phyloP scores from a whole-genome alignment of 2,797 vertebrate species.

The Benthosema pterotum region DNA sequence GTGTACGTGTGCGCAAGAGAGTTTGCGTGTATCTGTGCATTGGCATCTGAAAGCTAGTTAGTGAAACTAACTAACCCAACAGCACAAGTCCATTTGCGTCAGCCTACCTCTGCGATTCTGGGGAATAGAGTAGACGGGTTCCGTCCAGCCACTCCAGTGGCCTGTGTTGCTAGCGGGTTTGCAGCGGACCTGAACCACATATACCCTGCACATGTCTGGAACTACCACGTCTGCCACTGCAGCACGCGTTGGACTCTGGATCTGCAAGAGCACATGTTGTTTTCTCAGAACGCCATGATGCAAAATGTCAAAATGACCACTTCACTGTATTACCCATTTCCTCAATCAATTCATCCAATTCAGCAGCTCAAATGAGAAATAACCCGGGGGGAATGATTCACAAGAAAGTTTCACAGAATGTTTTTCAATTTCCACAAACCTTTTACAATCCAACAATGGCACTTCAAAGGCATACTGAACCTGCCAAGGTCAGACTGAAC shows the following conservation, averaged over 20 bases:
- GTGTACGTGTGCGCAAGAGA: not conserved
- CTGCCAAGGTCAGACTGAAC: constrained; percentile 12
- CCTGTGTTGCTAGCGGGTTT: constrained; percentile 68
- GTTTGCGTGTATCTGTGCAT: not conserved
- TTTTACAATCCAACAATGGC: constrained; percentile 3
- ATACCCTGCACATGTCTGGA: constrained; percentile 79
- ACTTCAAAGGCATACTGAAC: not conserved
- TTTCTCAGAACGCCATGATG: not conserved
- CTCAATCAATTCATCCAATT: not conserved
- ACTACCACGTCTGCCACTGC: constrained; percentile 61
- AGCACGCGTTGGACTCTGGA: constrained; percentile 61
- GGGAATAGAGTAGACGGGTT: constrained; percentile 68
- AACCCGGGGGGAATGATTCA: not conserved
- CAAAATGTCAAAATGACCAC: not conserved
- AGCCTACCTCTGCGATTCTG: constrained; percentile 84
- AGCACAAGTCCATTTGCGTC: not conserved
- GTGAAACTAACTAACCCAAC: not conserved
- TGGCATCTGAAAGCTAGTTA: no score
- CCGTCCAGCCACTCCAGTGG: constrained; percentile 92
- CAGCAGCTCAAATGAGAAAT: not conserved
- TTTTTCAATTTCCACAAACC: constrained; percentile 5
- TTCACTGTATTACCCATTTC: not conserved
- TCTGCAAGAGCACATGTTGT: constrained; percentile 67
- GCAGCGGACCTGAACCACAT: constrained; percentile 85
- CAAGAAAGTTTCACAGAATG: not conserved